Conservation (phyloP, 2,797 vertebrate genomes). For the Hypotaenidia philippensis region DNA sequence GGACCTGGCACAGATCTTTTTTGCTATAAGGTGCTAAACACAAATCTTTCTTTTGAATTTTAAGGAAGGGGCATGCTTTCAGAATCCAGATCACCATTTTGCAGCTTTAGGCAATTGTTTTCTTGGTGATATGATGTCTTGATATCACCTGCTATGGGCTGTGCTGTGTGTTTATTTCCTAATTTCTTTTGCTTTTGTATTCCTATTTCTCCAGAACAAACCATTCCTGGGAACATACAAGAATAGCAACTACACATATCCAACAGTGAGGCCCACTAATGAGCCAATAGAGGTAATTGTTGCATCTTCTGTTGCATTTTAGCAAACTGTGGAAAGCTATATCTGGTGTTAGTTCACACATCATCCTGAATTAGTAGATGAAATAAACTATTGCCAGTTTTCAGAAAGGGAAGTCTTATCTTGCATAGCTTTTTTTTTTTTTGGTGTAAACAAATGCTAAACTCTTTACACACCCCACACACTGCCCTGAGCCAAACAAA, state of each 20-base stretch:
- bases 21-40: neutral
- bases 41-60: neutral
- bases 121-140: neutral
- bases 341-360: neutral
- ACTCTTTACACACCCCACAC: neutral
- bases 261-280: slow-evolving; percentile 72
- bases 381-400: neutral
- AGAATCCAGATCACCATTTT: neutral
- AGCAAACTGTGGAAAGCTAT: neutral
- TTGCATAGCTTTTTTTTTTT: neutral
- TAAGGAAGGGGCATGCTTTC: neutral
- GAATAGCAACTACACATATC: slow-evolving; percentile 86
- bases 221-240: slow-evolving; percentile 86
- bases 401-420: neutral
- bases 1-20: neutral
- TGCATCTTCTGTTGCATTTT: neutral
- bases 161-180: neutral
- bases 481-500: neutral
- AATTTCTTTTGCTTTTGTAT: neutral
- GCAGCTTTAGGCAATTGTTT: neutral
- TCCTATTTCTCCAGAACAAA: slow-evolving; percentile 48
- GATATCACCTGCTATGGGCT: neutral
- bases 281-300: slow-evolving; percentile 79
- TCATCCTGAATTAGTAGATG: neutral
- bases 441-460: neutral